phyloP scores from a whole-genome alignment of 1,140 invertebrate species.

The Aplysia californica region DNA sequence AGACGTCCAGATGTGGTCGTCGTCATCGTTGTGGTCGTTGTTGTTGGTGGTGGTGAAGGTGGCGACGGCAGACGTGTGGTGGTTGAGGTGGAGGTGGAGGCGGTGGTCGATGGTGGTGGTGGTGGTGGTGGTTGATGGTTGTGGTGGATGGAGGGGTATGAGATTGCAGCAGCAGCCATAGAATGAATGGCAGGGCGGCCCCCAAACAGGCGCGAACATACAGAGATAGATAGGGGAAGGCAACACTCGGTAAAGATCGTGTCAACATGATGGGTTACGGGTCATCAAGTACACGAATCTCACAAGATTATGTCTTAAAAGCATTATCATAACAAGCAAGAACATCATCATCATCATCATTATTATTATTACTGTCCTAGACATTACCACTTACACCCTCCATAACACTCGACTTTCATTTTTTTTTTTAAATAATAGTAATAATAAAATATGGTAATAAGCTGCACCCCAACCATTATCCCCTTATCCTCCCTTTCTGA shows the following conservation, averaged over 20 bases:
- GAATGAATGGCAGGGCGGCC: conserved; percentile 37
- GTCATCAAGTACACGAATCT: conserved; percentile 30
- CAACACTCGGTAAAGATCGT: conserved; percentile 48
- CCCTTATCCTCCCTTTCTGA: no score
- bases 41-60: no score
- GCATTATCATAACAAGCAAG: not conserved
- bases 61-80: conserved; percentile 15
- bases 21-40: conserved; percentile 3
- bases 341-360: not conserved
- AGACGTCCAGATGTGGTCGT: no score
- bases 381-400: no score
- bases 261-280: conserved; percentile 31
- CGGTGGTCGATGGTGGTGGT: not conserved
- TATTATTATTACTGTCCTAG: not conserved
- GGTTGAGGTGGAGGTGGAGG: no score
- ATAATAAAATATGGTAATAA: no score
- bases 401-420: no score
- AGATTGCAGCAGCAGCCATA: conserved; percentile 38
- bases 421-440: no score
- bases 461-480: no score
- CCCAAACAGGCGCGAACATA: conserved; percentile 37
- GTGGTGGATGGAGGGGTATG: conserved; percentile 16
- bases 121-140: not conserved
- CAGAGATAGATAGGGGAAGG: conserved; percentile 45
- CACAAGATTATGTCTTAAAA: not conserved